Conservation (phyloP, 1,140 invertebrate genomes). For the Drosophila erecta region DNA sequence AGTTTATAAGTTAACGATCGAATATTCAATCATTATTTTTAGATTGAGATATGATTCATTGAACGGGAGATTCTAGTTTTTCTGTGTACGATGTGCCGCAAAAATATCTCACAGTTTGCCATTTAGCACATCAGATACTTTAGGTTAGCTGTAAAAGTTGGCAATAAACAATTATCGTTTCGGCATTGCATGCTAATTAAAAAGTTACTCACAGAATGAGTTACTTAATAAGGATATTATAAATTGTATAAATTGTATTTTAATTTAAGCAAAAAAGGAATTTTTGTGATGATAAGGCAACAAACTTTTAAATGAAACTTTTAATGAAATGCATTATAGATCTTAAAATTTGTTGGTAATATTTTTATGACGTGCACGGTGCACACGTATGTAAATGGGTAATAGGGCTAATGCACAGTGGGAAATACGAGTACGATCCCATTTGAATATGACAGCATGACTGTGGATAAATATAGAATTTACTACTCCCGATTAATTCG, state of each 20-base stretch:
- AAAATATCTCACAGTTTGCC: constrained; percentile 5
- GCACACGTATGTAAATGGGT: constrained; percentile 49
- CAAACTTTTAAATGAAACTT: background rate
- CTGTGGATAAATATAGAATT: constrained; percentile 26
- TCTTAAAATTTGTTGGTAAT: background rate
- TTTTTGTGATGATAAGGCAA: background rate
- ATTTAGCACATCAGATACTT: constrained; percentile 3
- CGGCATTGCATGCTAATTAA: background rate
- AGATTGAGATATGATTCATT: no score
- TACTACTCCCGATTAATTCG: constrained; percentile 39
- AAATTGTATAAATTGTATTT: no score
- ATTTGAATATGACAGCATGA: constrained; percentile 47
- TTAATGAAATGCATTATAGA: background rate
- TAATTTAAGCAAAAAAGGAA: no score
- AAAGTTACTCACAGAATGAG: background rate
- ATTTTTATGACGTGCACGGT: background rate
- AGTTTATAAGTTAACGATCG: background rate
- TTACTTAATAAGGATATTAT: background rate
- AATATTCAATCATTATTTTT: background rate
- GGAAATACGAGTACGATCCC: constrained; percentile 23
- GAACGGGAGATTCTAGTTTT: background rate
- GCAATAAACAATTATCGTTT: background rate
- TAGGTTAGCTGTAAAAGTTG: background rate
- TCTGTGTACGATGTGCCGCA: background rate
- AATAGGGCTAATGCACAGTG: constrained; percentile 56